A percentile compares a stretch with the other conserved stretches of the same genome.
Conservation (phyloP, 2,888 invertebrate genomes). For the Rhingia rostrata region DNA sequence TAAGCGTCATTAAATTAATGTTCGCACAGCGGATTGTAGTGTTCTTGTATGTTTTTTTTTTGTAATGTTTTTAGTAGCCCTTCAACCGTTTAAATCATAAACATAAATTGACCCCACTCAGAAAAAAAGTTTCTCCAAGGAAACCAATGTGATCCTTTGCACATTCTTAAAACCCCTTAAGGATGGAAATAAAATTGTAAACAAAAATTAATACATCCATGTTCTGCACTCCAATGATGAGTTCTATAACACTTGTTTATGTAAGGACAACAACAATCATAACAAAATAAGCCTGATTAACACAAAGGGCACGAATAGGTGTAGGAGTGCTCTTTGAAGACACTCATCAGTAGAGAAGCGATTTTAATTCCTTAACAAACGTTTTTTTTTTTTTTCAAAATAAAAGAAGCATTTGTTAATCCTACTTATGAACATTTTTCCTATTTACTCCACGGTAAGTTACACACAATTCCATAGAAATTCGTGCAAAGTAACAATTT, state of each 20-base stretch:
- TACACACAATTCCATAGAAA: slow-evolving; percentile 25
- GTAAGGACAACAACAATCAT: slow-evolving; percentile 20
- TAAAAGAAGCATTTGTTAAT: slow-evolving; percentile 37
- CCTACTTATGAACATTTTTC: slow-evolving; percentile 53
- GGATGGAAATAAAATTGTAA: slow-evolving; percentile 35
- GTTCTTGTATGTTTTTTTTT: too few species aligned
- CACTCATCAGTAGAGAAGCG: not conserved
- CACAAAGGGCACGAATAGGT: not conserved
- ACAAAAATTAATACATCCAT: slow-evolving; percentile 32
- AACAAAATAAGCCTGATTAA: not conserved
- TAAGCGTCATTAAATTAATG: too few species aligned
- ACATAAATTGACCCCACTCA: too few species aligned
- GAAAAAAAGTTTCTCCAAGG: slow-evolving; percentile 17
- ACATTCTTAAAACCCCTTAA: not conserved
- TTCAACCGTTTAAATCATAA: too few species aligned
- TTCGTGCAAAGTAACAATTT: slow-evolving; percentile 30
- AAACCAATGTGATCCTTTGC: slow-evolving; percentile 1
- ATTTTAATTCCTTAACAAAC: slow-evolving; percentile 33
- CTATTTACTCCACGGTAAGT: slow-evolving; percentile 3
- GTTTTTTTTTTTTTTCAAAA: slow-evolving; percentile 15
- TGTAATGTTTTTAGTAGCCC: too few species aligned
- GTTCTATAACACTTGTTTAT: slow-evolving; percentile 36
- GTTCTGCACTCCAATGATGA: slow-evolving; percentile 1
- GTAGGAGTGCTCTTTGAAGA: slow-evolving; percentile 16
- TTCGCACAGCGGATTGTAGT: too few species aligned